A percentile compares a stretch with the other conserved stretches of the same genome.
phyloP scores from a whole-genome alignment of 1,140 invertebrate species.

The Pseudoatta argentina region DNA sequence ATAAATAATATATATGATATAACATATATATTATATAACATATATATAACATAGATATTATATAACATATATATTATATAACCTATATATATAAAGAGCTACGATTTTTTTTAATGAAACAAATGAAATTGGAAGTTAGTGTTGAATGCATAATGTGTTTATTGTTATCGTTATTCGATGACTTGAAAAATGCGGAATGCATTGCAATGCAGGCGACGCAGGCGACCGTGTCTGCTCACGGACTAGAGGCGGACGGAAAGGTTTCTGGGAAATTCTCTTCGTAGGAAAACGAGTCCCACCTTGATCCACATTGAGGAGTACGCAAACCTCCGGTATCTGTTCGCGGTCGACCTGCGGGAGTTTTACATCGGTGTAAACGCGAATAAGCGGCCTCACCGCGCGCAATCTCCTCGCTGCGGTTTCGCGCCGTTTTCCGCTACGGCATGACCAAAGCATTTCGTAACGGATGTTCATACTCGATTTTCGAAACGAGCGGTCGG shows the following conservation, averaged over 20 bases:
- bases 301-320: constrained; percentile 73
- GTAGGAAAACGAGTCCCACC: constrained; percentile 70
- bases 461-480: constrained; percentile 72
- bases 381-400: constrained; percentile 78
- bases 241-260: neutral
- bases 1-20: neutral
- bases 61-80: too few relatives aligned
- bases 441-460: constrained; percentile 66
- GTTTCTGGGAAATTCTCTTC: constrained; percentile 68
- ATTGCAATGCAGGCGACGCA: neutral
- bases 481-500: constrained; percentile 54
- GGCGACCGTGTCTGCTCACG: constrained; percentile 28
- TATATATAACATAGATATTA: too few relatives aligned
- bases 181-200: neutral
- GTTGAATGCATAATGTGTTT: neutral
- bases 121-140: neutral
- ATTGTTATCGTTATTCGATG: neutral
- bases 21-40: too few relatives aligned
- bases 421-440: constrained; percentile 76
- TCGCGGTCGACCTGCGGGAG: constrained; percentile 49
- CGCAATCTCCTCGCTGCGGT: constrained; percentile 78
- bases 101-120: neutral
- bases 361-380: constrained; percentile 75
- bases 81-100: too few relatives aligned
- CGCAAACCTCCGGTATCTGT: constrained; percentile 46